Evolutionary conservation across 2,888 invertebrate genomes (phyloP), one percentile per base, ranked within the genome.

Genomic region (Crioceris asparagi): DNA sequence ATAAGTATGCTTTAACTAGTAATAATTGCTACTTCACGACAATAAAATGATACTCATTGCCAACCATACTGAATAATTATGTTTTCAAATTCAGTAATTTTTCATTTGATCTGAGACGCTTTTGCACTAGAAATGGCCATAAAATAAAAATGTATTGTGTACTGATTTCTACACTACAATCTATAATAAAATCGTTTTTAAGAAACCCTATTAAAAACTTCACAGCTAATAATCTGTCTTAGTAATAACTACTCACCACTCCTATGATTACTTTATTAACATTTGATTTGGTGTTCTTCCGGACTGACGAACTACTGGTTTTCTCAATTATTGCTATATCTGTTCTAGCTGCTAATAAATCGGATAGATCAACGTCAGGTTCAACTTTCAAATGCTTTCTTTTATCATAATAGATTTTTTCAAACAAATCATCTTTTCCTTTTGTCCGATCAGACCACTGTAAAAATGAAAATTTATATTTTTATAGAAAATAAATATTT

Each of bases 211-310:
- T 21, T 21, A 6, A 21, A 21, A 21, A 21, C 6, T 21, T 7
- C 10, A 21, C 10, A 7, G 10, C 21, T 7, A 21, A 21, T 21
- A 21, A 10, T 7, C 6, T 21, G 21, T 21, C 10, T 21, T 21
- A 21, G 10, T 10, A 21, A 10, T 7, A 6, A 21, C 11, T 11
- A 51, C 65, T 60, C 53, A 83, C 84, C 64, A 68, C 68, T 41
- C 93, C 92, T 59, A 94, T 94, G 19, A 91, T 76, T 41, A 93
- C 83, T 68, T 81, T 84, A 54, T 92, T 92, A 18, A 96, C 74
- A 36, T 81, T 72, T 36, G 83, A 81, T 54, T 77, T 76, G 0
- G 93, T 93, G 54, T 86, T 84, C 62, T 83, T 83, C 40, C 93
- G 72, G 0, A 92, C 90, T 39, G 72, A 72, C 0, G 88, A 86